phyloP scores from a whole-genome alignment of 2,113 vertebrate genomes.

The Jacana jacana region DNA sequence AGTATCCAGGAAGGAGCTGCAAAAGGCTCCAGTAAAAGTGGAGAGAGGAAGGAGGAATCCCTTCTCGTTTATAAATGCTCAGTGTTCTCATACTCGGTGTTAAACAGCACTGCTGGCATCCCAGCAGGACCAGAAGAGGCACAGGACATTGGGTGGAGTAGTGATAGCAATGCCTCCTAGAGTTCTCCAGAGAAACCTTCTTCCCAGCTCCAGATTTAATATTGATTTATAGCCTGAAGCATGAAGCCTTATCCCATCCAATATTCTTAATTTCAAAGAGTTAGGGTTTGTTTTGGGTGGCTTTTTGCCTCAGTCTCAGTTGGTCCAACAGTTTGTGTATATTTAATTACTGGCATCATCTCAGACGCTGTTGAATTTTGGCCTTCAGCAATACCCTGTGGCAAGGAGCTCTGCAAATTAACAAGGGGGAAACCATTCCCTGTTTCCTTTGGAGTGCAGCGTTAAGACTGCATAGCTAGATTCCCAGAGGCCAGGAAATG shows the following conservation, averaged over 20 bases:
- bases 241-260: neutral
- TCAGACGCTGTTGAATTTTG: conserved; percentile 6
- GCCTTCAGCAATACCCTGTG: neutral
- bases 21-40: neutral
- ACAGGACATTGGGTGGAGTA: neutral
- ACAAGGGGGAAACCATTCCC: conserved; percentile 9
- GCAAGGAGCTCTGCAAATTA: conserved; percentile 21
- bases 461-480: conserved; percentile 29
- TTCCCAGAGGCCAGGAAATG: conserved; percentile 38
- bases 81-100: neutral
- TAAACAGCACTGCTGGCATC: neutral
- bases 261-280: neutral
- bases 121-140: neutral
- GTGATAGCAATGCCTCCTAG: neutral
- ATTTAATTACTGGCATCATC: neutral
- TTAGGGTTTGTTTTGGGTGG: neutral
- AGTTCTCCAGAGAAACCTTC: neutral
- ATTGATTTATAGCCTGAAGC: neutral
- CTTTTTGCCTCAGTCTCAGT: conserved; percentile 24
- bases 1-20: neutral
- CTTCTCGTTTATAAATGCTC: neutral
- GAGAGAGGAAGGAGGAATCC: neutral
- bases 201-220: neutral
- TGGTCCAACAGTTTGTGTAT: neutral
- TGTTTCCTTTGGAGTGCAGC: conserved; percentile 6